These are phyloP conservation scores for Nipponia nippon DNA, from an alignment of 2,113 vertebrate species.

Conservation along the genomic window DNA sequence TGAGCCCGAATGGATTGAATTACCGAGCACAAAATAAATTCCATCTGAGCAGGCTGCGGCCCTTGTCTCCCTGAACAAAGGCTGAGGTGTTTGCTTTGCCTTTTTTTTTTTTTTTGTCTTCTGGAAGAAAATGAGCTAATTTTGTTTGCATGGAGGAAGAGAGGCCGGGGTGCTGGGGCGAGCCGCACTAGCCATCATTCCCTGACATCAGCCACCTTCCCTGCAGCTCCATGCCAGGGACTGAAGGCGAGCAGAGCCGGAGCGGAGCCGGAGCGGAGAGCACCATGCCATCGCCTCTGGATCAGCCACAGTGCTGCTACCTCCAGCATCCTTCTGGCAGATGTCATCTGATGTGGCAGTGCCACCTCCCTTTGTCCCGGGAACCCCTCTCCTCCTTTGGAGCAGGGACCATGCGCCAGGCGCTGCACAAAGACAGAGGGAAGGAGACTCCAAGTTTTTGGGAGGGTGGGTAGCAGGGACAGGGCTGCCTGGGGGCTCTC, in stretches of 20 bases:
- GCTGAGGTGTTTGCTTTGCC: slow-evolving; percentile 37
- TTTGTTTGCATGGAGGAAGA: neutral
- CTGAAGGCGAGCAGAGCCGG: neutral
- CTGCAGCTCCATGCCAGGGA: neutral
- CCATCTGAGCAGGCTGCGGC: slow-evolving; percentile 55
- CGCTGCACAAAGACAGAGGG: neutral
- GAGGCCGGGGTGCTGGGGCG: neutral
- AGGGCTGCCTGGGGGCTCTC: neutral
- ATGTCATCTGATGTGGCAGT: neutral
- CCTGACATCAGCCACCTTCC: neutral
- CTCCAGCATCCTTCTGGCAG: neutral
- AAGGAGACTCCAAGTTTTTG: neutral
- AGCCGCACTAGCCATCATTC: fast-evolving
- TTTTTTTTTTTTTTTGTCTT: neutral
- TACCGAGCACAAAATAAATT: slow-evolving; percentile 71
- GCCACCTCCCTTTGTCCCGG: neutral
- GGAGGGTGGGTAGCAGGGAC: neutral
- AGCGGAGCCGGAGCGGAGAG: neutral
- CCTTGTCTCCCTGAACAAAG: slow-evolving; percentile 47
- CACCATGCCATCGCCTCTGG: neutral
- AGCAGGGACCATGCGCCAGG: fast-evolving
- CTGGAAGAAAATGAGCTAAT: neutral
- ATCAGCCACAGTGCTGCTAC: fast-evolving
- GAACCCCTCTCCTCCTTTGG: neutral
- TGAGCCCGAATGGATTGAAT: slow-evolving; percentile 71